Base-by-base conservation (phyloP, 1,140 invertebrate species). In the Danaus melanippus region DNA sequence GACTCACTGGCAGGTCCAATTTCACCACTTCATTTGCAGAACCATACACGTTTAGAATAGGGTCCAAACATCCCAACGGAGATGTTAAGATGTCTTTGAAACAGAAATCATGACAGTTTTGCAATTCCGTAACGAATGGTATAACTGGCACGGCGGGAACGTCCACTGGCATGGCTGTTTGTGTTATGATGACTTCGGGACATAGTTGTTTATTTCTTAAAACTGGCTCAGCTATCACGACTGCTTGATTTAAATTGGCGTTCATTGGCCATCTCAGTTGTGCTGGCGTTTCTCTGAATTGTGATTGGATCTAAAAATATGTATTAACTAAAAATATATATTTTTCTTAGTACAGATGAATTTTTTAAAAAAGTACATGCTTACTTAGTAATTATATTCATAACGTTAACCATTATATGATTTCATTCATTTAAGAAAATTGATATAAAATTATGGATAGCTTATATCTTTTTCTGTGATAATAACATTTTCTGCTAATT, bases 1-100 rank as follows among this genome's bases (percentile, higher is more conserved):
- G 66, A 50, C 58, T 59, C 1, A 61, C 49, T 50, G 70, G 62
- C 39, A 51, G 41, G 9, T 49, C 40, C 8, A 50, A 43, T 10
- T 61, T 1, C n/a, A 58, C 32, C 1, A 52, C 48, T 46, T 53
- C 56, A n/a, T 42, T 49, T 10, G 64, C 59, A 8, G 58, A 64
- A 9, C 62, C 59, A 54, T 60, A 68, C 6, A 60, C 53, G 6
- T 59, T 57, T 15, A 75, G 52, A 41, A 66, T 64, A 10, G 67
- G 56, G 17, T 67, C 64, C 8, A 67, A 60, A 59, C 66, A 69
- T n/a, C 70, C 66, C 15, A 72, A 43, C 10, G 56, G 49, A 8
- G 59, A 62, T 39, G 47, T 50, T 40, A 66, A 54, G 46, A 66
- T 60, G 2, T 64, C 62, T 42, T 45, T 52, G 32, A 64, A 64